A percentile compares a stretch with the other conserved stretches of the same genome.
These are phyloP conservation scores for Drosophila prosaltans DNA, from an alignment of 1,140 invertebrate genomes.

Conservation along the genomic window DNA sequence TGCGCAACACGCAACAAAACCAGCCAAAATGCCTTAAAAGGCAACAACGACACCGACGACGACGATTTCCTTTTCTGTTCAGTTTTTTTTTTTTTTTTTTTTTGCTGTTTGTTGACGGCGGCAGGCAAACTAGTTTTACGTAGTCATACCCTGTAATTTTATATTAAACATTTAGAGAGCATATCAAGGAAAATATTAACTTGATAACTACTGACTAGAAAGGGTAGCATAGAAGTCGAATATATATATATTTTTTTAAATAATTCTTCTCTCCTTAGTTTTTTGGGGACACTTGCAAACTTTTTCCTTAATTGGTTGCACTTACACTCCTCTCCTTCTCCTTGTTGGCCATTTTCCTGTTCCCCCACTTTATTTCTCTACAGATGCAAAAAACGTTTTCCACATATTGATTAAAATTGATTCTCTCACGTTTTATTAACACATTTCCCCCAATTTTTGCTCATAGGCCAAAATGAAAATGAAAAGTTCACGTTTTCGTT, in stretches of 20 bases:
- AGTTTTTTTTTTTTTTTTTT: slow-evolving; percentile 33
- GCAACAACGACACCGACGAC: slow-evolving; percentile 59
- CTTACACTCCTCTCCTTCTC: slow-evolving; percentile 11
- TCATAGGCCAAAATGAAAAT: slow-evolving; percentile 49
- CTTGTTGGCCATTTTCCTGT: not conserved
- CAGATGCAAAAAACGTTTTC: slow-evolving; percentile 8
- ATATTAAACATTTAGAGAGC: not conserved
- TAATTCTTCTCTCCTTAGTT: no score
- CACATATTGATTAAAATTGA: slow-evolving; percentile 17
- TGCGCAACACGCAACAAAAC: slow-evolving; percentile 62
- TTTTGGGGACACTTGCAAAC: slow-evolving; percentile 73
- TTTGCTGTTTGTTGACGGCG: slow-evolving; percentile 5
- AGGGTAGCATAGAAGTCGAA: not conserved
- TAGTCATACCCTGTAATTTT: slow-evolving; percentile 36
- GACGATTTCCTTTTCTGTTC: slow-evolving; percentile 77
- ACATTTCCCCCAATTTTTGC: slow-evolving; percentile 64
- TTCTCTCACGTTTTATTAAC: slow-evolving; percentile 59
- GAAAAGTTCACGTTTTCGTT: slow-evolving; percentile 53
- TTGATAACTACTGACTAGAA: no score
- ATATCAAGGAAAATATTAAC: not conserved
- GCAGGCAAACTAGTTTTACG: slow-evolving; percentile 73
- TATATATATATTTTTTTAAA: no score
- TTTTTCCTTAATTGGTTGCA: slow-evolving; percentile 60
- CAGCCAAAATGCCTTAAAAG: slow-evolving; percentile 56
- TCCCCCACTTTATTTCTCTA: not conserved